Percentiles rank a stretch among this genome's conserved stretches.
These are phyloP conservation scores for Capromys pilorides DNA, from an alignment of 2,797 vertebrate species.

Conservation along the genomic window DNA sequence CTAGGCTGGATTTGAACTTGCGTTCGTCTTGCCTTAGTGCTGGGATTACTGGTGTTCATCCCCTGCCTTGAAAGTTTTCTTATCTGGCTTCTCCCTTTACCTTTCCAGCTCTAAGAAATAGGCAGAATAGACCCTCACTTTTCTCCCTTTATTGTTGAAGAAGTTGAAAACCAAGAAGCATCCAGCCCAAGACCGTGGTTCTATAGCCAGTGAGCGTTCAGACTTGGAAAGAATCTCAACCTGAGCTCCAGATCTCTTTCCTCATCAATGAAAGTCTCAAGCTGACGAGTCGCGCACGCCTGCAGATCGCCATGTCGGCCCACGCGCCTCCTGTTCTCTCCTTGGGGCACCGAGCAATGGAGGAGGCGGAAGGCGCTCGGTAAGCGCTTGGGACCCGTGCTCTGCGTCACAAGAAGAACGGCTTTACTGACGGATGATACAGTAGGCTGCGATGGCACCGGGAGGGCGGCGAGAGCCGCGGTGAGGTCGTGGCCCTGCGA, in stretches of 20 bases:
- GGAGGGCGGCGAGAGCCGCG: background rate
- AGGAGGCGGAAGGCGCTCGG: background rate
- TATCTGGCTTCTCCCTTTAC: background rate
- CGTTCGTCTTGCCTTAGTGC: background rate
- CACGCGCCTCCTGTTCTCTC: background rate
- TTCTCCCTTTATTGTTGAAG: background rate
- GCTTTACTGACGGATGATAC: background rate
- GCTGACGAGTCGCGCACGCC: background rate
- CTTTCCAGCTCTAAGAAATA: background rate
- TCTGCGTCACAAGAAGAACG: fast-evolving
- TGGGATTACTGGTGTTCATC: background rate
- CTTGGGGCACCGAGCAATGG: background rate
- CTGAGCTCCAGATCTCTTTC: background rate
- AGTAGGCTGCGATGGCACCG: background rate
- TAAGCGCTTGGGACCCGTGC: background rate
- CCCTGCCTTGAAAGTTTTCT: background rate
- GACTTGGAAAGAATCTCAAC: background rate
- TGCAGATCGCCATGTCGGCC: too few species aligned
- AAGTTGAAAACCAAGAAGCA: background rate
- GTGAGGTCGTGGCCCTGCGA: background rate
- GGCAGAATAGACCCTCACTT: background rate
- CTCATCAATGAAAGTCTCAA: background rate
- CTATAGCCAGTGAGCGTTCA: background rate
- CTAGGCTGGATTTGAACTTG: background rate
- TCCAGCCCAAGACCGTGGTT: background rate